Base-by-base conservation (phyloP, 1,140 invertebrate genomes). In the Zaprionus tsacasi region DNA sequence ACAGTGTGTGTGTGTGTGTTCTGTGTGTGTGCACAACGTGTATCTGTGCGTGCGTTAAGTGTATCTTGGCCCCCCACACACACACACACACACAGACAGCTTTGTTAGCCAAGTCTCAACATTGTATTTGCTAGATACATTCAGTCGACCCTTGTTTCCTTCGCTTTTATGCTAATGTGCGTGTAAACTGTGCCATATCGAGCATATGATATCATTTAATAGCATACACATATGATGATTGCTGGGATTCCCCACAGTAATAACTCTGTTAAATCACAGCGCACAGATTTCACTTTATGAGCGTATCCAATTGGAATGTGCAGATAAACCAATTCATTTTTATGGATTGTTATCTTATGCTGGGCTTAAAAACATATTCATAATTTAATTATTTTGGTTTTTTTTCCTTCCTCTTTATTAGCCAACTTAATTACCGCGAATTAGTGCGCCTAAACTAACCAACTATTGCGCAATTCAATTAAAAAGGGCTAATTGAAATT, bases 401-500 rank as follows among this genome's bases (percentile, higher is more conserved):
- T 55, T 30, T 33, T 33, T 12, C 3, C 27, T 8, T 25, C 6
- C 25, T 55, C 27, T 60, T 60, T 60, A 60, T 73, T 69, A 69
- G 71, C 7, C 57, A 33, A 45, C 54, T 68, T 68, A 73, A 73
- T 68, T 63, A 68, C 1, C 45, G 35, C n/a, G 17, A 55, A 36
- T 54, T 54, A 59, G 11, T 38, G 54, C 38, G 21, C n/a, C 43
- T 33, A 40, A 21, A 33, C 21, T 25, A 66, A 54, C 11, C 43
- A 15, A 45, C 35, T 57, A 27, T 6, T 38, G 40, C n/a, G n/a
- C 15, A 50, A 82, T 75, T 52, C 75, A 83, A 87, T 88, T 83
- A 83, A 83, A 72, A 75, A 59, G 35, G 40, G 60, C 83, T 87
- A 88, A 87, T 87, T 88, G 71, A 78, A 88, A 83, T 80, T 83